Percentiles rank a stretch among this genome's conserved stretches.
phyloP scores from a whole-genome alignment of 2,888 invertebrate species.

The Neoascia interrupta region DNA sequence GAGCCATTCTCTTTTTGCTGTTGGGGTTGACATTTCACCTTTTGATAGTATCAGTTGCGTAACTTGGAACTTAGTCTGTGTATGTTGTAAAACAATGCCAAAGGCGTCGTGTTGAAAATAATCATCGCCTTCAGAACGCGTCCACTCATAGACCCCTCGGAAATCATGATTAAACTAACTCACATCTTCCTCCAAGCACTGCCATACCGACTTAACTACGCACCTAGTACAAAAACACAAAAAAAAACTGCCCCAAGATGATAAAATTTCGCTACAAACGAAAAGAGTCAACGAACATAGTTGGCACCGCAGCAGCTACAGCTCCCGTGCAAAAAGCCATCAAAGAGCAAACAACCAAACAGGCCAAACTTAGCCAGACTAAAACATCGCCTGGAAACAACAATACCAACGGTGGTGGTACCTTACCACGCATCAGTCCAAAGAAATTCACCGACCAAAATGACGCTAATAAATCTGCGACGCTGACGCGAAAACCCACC shows the following conservation, averaged over 20 bases:
- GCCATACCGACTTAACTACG: neutral
- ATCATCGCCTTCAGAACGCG: neutral
- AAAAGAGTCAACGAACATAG: slow-evolving; percentile 80
- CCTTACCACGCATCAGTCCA: slow-evolving; percentile 77
- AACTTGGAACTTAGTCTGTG: too few relatives aligned
- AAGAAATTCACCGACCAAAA: slow-evolving; percentile 73
- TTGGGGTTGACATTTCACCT: too few relatives aligned
- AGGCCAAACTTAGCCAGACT: slow-evolving; percentile 34
- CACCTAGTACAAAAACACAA: too few relatives aligned
- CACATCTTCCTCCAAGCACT: too few relatives aligned
- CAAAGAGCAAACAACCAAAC: slow-evolving; percentile 50
- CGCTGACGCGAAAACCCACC: slow-evolving; percentile 73
- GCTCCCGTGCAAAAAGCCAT: slow-evolving; percentile 53
- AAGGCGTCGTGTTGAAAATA: neutral
- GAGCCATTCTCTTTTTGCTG: too few relatives aligned
- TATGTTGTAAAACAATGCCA: neutral
- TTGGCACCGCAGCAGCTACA: slow-evolving; percentile 66
- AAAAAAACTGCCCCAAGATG: slow-evolving; percentile 78
- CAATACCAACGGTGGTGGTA: slow-evolving; percentile 74
- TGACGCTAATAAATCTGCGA: slow-evolving; percentile 75
- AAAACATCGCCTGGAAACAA: slow-evolving; percentile 65
- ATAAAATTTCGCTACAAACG: slow-evolving; percentile 85
- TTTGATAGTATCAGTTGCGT: too few relatives aligned
- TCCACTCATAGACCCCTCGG: neutral
- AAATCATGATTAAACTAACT: too few relatives aligned